Conservation (phyloP, 1,140 invertebrate species). For the Eriocheir sinensis region DNA sequence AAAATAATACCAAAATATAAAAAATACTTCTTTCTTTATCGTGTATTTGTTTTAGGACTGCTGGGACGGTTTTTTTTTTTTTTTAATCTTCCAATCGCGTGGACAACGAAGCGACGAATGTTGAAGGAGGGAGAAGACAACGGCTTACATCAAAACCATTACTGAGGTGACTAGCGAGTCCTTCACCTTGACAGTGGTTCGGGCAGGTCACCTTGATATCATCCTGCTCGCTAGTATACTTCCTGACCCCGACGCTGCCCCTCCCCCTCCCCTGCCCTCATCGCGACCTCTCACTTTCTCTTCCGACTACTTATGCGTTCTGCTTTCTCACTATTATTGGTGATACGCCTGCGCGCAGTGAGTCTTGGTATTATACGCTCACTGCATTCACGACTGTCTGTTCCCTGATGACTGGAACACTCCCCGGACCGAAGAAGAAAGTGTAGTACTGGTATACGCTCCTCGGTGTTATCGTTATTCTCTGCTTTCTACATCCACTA, state of each 20-base stretch:
- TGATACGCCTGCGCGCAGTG: background rate
- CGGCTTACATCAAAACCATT: too few relatives aligned
- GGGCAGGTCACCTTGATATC: too few relatives aligned
- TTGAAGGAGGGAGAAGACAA: too few relatives aligned
- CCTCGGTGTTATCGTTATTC: background rate
- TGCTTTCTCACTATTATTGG: slow-evolving; percentile 24
- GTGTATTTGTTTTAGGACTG: too few relatives aligned
- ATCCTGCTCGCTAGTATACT: too few relatives aligned
- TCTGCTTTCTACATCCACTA: slow-evolving; percentile 24
- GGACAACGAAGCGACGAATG: too few relatives aligned
- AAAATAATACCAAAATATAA: too few relatives aligned
- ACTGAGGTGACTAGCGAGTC: too few relatives aligned
- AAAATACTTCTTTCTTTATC: too few relatives aligned
- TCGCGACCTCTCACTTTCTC: background rate
- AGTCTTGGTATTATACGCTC: background rate
- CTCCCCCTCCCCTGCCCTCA: background rate
- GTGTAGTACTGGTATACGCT: background rate
- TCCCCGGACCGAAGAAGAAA: background rate
- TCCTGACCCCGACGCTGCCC: background rate
- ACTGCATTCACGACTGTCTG: background rate
- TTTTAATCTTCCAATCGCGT: too few relatives aligned
- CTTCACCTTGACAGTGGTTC: too few relatives aligned
- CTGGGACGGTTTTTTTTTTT: too few relatives aligned
- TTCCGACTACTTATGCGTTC: background rate
- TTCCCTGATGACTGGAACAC: background rate